Percentiles rank a stretch among this genome's conserved stretches.
Evolutionary conservation across 2,797 vertebrate genomes (phyloP).

Genomic region (Lagorchestes hirsutus): DNA sequence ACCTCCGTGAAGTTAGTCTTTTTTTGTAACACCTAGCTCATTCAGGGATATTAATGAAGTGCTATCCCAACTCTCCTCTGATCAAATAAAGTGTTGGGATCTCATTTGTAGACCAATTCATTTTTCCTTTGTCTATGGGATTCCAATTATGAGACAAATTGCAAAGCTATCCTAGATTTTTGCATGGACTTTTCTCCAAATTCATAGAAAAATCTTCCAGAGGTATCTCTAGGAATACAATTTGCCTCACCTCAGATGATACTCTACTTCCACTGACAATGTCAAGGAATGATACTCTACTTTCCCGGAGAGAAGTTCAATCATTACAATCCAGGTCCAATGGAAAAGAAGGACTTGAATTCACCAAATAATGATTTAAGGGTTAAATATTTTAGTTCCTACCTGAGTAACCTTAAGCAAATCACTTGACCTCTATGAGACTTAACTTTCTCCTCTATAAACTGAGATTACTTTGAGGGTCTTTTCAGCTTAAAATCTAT

Average conservation of each 20-base stretch:
- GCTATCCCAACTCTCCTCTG: background rate
- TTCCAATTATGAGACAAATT: background rate
- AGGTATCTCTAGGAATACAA: background rate
- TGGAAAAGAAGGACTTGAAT: background rate
- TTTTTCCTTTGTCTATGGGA: background rate
- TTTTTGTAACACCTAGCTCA: background rate
- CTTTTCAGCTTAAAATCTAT: background rate
- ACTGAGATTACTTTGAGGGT: background rate
- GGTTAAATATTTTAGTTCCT: background rate
- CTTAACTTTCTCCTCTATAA: background rate
- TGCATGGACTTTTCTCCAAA: background rate
- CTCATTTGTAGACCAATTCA: background rate
- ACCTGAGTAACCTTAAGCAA: background rate
- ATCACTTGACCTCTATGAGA: background rate
- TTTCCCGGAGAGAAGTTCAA: background rate
- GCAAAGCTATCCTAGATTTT: background rate
- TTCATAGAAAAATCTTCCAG: slow-evolving; percentile 28
- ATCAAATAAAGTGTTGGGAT: background rate
- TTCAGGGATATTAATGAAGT: background rate
- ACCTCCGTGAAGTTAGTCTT: background rate
- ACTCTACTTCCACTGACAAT: background rate
- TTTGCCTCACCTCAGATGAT: background rate
- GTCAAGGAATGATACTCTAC: background rate
- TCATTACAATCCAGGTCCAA: background rate
- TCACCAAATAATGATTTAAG: background rate